Evolutionary conservation across 2,113 vertebrate species (phyloP), one percentile per base, ranked within the genome.

Genomic region (Corvus moneduloides): DNA sequence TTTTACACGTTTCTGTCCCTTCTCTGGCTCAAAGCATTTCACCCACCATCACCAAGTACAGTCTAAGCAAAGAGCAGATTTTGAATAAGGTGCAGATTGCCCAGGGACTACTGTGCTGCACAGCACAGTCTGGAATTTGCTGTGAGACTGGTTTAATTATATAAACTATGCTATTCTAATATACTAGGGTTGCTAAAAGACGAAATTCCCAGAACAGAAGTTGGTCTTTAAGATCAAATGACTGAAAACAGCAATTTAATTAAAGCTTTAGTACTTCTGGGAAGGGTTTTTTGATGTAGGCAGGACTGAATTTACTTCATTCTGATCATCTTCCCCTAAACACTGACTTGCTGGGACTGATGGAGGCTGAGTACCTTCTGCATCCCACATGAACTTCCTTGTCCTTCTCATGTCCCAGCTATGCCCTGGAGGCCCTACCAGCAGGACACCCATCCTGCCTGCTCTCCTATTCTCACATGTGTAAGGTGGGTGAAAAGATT

Each of bases 201-300:
- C 15, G n/a, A 12, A 91, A 88, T 89, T 91, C 37, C 44, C 69
- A 76, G 90, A 89, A 95, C 84, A 73, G 14, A 67, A 33, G 26
- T n/a, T 62, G 17, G 22, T 85, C 74, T 92, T 92, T 91, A 81
- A 93, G 93, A 93, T n/a, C 0, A 0, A 91, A 68, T 76, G 16
- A 35, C 81, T 91, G 66, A 87, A 89, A 89, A 9, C 41, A 89
- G 41, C 32, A 83, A 76, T 93, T 89, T 83, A 83, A 58, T 94
- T 89, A 87, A 92, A 76, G 75, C n/a, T 86, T 92, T 69, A 84
- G 54, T 66, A 37, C 35, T 96, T 95, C 58, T 91, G 80, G 74
- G 80, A 91, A 85, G 41, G 35, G 7, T 71, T 84, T 91, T 58
- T 46, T 61, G 27, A 41, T 43, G 48, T 46, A 82, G 37, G 28